Evolutionary conservation across 2,797 vertebrate genomes (phyloP), one percentile per base, ranked within the genome.

Genomic region (Florisuga fusca): DNA sequence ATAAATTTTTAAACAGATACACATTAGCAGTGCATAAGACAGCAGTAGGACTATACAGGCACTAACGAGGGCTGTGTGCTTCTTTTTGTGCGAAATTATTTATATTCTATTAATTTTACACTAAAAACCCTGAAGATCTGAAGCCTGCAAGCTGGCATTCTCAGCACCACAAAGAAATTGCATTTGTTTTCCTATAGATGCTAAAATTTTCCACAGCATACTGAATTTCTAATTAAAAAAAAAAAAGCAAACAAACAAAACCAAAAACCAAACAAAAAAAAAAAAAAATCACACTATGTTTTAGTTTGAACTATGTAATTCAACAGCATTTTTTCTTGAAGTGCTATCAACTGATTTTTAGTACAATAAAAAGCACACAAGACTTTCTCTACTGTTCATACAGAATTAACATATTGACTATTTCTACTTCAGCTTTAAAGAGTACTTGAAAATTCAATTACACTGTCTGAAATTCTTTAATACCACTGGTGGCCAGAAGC

Each of bases 401-500:
- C 12, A 38, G 38, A 80, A 33, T 23, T 50, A 73, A 91, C 67
- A 77, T 14, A 80, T 46, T 69, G 64, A 74, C 87, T 72, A 64
- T 62, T 75, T 62, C 89, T 92, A 34, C 91, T n/a, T 48, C 36
- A 15, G 33, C 71, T 66, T 34, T 46, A 22, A 46, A 67, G 74
- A 83, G 75, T 61, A 22, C 50, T 51, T 15, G 78, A 63, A 91
- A 96, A 94, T 23, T 74, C 83, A 85, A 73, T 45, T 89, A 46
- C 3, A 4, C 59, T 0, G 5, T 68, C 92, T 76, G 82, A 88
- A 94, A 96, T 95, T 82, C 81, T 97, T 81, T 90, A 92, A 95
- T 96, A 96, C 89, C 89, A 83, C 77, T 90, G 94, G 87, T 95
- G 95, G 94, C 96, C 94, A 80, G 41, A 62, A 95, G 83, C 94